Evolutionary conservation across 1,140 invertebrate species (phyloP), one percentile per base, ranked within the genome.

Genomic region (Lineus longissimus): DNA sequence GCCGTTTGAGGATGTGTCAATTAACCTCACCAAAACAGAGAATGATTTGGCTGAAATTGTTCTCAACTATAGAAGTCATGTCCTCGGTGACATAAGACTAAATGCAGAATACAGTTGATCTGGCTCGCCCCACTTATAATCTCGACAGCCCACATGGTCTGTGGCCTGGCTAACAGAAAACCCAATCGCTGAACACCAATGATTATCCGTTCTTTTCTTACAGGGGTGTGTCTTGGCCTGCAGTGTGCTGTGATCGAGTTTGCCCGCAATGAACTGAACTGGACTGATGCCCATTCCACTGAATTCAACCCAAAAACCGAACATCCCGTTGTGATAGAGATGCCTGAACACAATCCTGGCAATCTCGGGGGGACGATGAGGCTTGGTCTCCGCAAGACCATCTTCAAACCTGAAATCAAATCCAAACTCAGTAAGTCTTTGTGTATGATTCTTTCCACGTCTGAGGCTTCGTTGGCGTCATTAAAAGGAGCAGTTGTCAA

Each of bases 231-330:
- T 79, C 83, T 99, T 11, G 97, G 97, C 0, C 84, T 99, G 40
- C 97, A 99, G 86, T 93, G 92, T 54, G 93, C 95, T 55, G 94
- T 97, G 0, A 93, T 99, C 70, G 97, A 99, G 84, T 98, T 91
- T 80, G 88, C 93, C n/a, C 82, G 89, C 59, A 96, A 97, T 83
- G 90, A 92, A 4, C 78, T 97, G 0, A 83, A 85, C 1, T 73
- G 70, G 22, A 82, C 87, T 64, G 88, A 88, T 73, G 95, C 95
- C 0, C 90, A 96, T 75, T 91, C 90, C 13, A 92, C 90, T 1
- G 97, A 99, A 85, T 89, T 94, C 29, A 85, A 91, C 72, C 85
- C 87, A 0, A 79, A 89, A 2, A 89, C 91, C 22, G 80, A 82
- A 25, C 76, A 91, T 64, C 90, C 91, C 25, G 82, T 98, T 30